Conservation (phyloP, 1,140 invertebrate genomes). For the Fopius arisanus region DNA sequence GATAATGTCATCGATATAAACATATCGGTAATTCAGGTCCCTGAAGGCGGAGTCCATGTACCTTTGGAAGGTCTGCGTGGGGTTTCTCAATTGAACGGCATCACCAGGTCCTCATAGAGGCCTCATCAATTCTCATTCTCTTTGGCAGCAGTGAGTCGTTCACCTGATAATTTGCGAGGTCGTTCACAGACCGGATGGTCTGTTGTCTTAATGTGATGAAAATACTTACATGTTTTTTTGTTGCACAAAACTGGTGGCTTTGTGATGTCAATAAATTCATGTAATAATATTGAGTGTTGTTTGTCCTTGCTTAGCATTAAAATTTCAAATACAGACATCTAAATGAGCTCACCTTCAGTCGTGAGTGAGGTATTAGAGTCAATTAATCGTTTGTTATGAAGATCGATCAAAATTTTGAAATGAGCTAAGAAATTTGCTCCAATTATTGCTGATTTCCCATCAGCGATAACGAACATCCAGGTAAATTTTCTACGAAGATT, state of each 20-base stretch:
- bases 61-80: conserved; percentile 39
- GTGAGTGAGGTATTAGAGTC: conserved; percentile 21
- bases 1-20: conserved; percentile 33
- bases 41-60: conserved; percentile 31
- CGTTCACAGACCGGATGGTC: conserved; percentile 38
- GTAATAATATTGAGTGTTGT: not conserved
- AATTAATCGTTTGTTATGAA: conserved; percentile 22
- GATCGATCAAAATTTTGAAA: conserved; percentile 31
- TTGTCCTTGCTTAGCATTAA: conserved; percentile 22
- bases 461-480: conserved; percentile 51
- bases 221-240: not conserved
- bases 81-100: conserved; percentile 51
- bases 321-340: not conserved
- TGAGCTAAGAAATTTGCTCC: conserved; percentile 12
- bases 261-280: not conserved
- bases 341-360: not conserved
- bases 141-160: not conserved
- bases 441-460: conserved; percentile 29
- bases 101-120: conserved; percentile 40
- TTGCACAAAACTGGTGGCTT: not conserved
- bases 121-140: conserved; percentile 3
- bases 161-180: not conserved
- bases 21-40: conserved; percentile 13
- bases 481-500: conserved; percentile 31
- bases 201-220: conserved; percentile 35